Evolutionary conservation across 2,888 invertebrate genomes (phyloP).

Genomic region (Meteorus colon): DNA sequence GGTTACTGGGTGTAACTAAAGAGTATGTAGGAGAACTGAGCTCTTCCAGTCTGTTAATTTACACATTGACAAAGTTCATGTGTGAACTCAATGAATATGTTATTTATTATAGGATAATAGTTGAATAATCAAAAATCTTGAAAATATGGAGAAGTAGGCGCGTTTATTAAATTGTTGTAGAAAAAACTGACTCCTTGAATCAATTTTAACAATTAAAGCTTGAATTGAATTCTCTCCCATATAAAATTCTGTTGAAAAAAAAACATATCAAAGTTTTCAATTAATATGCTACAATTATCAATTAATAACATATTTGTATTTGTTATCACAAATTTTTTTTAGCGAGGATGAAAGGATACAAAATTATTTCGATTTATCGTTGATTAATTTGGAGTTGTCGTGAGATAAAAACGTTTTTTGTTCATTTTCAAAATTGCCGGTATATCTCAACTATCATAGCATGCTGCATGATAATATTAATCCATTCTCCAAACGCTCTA

Average conservation of each 20-base stretch:
- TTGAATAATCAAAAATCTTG: too few relatives aligned
- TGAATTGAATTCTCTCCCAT: neutral
- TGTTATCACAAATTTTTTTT: neutral
- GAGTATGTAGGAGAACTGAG: too few relatives aligned
- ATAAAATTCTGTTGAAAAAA: neutral
- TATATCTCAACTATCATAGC: conserved; percentile 40
- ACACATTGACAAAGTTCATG: too few relatives aligned
- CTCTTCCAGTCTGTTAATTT: too few relatives aligned
- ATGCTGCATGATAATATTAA: conserved; percentile 52
- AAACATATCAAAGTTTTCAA: neutral
- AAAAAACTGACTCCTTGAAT: neutral
- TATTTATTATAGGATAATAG: too few relatives aligned
- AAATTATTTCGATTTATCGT: conserved; percentile 9
- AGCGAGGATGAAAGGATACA: conserved; percentile 4
- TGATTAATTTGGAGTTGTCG: neutral
- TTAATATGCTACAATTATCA: neutral
- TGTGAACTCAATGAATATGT: too few relatives aligned
- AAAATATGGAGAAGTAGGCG: too few relatives aligned
- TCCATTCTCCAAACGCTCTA: neutral
- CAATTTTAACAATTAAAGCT: neutral
- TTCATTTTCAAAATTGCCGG: conserved; percentile 21
- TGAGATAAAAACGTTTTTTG: neutral
- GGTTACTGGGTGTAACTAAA: too few relatives aligned
- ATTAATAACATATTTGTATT: conserved; percentile 3
- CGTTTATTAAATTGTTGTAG: too few relatives aligned